A percentile compares a stretch with the other conserved stretches of the same genome.
Evolutionary conservation across 1,140 invertebrate genomes (phyloP).

Genomic region (Drosophila orosa): DNA sequence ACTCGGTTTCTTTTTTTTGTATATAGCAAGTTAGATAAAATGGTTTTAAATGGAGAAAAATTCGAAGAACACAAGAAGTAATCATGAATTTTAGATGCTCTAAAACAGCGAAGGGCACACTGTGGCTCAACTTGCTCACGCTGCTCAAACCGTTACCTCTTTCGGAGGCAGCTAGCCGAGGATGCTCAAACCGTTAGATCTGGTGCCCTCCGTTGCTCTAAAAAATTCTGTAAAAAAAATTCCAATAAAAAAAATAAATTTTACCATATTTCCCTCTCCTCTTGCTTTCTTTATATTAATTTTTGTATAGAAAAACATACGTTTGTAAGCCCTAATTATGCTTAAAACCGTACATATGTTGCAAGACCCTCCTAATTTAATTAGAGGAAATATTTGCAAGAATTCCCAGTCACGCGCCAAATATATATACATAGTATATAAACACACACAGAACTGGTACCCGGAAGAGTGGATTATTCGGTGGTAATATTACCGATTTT

Average conservation of each 20-base stretch:
- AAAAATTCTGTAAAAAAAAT: too few species aligned
- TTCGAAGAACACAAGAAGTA: not conserved
- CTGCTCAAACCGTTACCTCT: too few species aligned
- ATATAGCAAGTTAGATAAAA: slow-evolving; percentile 60
- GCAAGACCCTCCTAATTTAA: slow-evolving; percentile 7
- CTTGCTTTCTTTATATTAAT: not conserved
- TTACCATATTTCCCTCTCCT: not conserved
- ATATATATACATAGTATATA: not conserved
- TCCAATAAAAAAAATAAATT: not conserved
- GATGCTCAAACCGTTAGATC: too few species aligned
- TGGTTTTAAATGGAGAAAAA: slow-evolving; percentile 3
- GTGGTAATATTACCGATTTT: slow-evolving; percentile 2
- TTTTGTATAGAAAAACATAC: not conserved
- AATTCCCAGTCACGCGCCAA: slow-evolving; percentile 19
- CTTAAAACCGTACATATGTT: not conserved
- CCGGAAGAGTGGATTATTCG: slow-evolving; percentile 26
- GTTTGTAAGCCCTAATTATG: not conserved
- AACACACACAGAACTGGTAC: not conserved
- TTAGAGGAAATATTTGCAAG: slow-evolving; percentile 1
- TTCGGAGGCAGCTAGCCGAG: too few species aligned
- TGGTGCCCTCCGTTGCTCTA: too few species aligned
- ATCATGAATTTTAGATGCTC: not conserved
- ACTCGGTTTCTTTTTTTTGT: not conserved
- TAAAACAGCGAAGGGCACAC: too few species aligned
- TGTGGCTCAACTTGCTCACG: too few species aligned